phyloP scores from a whole-genome alignment of 2,888 invertebrate genomes.

The Sicus ferrugineus region DNA sequence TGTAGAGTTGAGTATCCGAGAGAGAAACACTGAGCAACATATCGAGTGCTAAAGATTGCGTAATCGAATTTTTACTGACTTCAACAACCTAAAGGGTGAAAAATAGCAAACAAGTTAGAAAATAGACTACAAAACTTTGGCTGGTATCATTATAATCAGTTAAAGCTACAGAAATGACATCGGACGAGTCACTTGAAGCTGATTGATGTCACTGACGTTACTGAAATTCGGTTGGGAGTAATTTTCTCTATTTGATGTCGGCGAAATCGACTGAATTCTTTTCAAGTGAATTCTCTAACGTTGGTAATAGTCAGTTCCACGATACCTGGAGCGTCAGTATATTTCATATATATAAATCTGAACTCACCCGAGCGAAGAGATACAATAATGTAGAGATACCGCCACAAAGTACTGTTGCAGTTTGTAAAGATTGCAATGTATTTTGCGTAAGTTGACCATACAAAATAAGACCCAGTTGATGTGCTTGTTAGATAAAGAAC shows the following conservation, averaged over 20 bases:
- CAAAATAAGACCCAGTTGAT: conserved; percentile 54
- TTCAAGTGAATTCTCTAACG: no score
- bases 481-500: conserved; percentile 41
- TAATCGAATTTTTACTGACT: conserved; percentile 67
- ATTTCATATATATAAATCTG: no score
- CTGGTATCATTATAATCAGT: no score
- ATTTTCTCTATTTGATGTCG: no score
- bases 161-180: no score
- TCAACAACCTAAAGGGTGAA: conserved; percentile 70
- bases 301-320: no score
- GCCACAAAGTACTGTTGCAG: conserved; percentile 65
- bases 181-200: no score
- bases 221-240: no score
- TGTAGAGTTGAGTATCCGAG: conserved; percentile 70
- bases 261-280: no score
- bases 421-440: conserved; percentile 56
- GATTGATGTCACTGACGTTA: no score
- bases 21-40: conserved; percentile 69
- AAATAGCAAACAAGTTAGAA: background rate
- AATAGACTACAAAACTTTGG: background rate
- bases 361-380: conserved; percentile 72
- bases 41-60: conserved; percentile 72
- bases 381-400: conserved; percentile 73
- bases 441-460: conserved; percentile 56
- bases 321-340: no score